Evolutionary conservation across 2,113 vertebrate genomes (phyloP), one percentile per base, ranked within the genome.

Genomic region (Thomomys bottae): DNA sequence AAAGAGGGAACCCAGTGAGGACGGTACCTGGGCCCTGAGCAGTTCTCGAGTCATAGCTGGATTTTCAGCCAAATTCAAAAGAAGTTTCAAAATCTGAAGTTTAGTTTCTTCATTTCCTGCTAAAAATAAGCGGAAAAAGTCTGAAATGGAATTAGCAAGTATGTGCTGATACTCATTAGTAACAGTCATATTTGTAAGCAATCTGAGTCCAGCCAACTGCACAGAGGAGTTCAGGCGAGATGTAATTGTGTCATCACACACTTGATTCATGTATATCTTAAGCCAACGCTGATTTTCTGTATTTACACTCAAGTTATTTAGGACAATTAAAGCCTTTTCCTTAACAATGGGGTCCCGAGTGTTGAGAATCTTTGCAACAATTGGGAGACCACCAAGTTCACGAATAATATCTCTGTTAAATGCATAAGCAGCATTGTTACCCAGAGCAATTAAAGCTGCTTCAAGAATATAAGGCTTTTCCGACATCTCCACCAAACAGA

Each of bases 231-330:
- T 99, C 97, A 99, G 97, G 20, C 98, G 97, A 66, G 99, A 98
- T 90, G 98, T 98, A 81, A 99, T 97, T 45, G 99, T 95, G n/a
- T 98, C 97, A 87, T 98, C 97, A 96, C 99, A 98, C 84, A 99
- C 97, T 86, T 98, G 97, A 42, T 96, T 95, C 94, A 99, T 97
- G 89, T 99, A 99, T 77, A 98, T 96, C 98, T 99, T 98, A 95
- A 99, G 96, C 93, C 98, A 98, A 87, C 99, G 98, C 95, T 99
- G 99, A 96, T 99, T 99, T 97, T 97, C 96, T 95, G 98, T 92
- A 97, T 99, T 99, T 98, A 99, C 98, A 95, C 99, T 99, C 89
- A 99, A 97, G 96, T 99, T 99, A 97, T 99, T 99, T 96, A 99
- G 97, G 87, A 98, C 98, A 95, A 99, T 99, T 91, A 99, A 97